phyloP scores from a whole-genome alignment of 2,888 invertebrate species.

The Caenorhabditis sp. region DNA sequence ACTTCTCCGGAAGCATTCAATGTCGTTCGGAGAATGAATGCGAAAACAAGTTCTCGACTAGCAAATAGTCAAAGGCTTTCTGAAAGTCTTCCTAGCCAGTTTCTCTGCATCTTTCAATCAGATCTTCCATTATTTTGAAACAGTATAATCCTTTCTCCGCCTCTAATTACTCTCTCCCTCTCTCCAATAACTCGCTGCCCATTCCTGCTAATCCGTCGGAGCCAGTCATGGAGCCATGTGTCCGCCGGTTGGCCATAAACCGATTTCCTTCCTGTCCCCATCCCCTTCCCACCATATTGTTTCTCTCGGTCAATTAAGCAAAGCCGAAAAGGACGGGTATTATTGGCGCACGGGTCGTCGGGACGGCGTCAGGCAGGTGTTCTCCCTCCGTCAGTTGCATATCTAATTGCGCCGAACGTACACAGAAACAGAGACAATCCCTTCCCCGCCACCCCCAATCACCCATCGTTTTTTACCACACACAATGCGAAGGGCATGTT shows the following conservation, averaged over 20 bases:
- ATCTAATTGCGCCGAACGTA: slow-evolving; percentile 49
- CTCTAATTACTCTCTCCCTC: slow-evolving; percentile 6
- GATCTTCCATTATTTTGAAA: neutral
- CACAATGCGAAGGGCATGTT: slow-evolving; percentile 9
- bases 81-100: too few species aligned
- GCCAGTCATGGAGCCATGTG: slow-evolving; percentile 62
- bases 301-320: slow-evolving; percentile 62
- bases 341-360: slow-evolving; percentile 14
- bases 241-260: slow-evolving; percentile 44
- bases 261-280: slow-evolving; percentile 44
- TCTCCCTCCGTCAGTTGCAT: slow-evolving; percentile 49
- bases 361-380: slow-evolving; percentile 56
- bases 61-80: too few species aligned
- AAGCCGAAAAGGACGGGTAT: slow-evolving; percentile 56
- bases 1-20: too few species aligned
- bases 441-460: too few species aligned
- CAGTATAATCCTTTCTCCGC: slow-evolving; percentile 36
- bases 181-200: too few species aligned
- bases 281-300: slow-evolving; percentile 42
- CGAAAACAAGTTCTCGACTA: too few species aligned
- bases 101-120: slow-evolving; percentile 8
- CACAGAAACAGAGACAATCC: neutral
- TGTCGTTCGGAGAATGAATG: too few species aligned
- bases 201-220: slow-evolving; percentile 45
- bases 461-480: slow-evolving; percentile 19